Evolutionary conservation across 2,113 vertebrate species (phyloP).

Genomic region (Pycnonotus jocosus): DNA sequence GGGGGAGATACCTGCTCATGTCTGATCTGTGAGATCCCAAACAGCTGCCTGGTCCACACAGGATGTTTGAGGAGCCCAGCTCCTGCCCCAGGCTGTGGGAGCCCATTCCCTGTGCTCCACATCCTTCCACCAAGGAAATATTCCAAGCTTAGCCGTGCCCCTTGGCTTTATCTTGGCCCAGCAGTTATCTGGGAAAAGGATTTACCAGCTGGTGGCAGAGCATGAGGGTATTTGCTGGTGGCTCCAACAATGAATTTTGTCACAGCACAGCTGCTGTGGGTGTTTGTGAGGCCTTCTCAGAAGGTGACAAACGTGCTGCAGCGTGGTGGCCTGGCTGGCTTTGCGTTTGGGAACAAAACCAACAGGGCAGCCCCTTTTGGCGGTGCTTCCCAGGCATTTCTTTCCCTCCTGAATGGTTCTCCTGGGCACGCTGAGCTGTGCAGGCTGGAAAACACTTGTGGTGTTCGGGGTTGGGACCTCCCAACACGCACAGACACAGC

Average conservation of each 20-base stretch:
- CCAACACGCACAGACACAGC: constrained; percentile 26
- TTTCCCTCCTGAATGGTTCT: constrained; percentile 5
- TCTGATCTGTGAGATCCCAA: not conserved
- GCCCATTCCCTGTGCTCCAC: not conserved
- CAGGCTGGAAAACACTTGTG: constrained; percentile 41
- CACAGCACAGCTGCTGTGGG: not conserved
- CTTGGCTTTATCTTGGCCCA: not conserved
- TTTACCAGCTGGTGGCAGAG: not conserved
- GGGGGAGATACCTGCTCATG: not conserved
- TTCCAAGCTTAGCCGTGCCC: not conserved
- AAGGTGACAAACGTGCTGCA: not conserved
- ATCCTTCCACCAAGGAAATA: not conserved
- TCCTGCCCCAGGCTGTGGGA: not conserved
- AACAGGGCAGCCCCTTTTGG: not conserved
- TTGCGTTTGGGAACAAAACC: not conserved
- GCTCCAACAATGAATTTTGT: not conserved
- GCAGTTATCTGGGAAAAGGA: not conserved
- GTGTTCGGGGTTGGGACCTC: constrained; percentile 41
- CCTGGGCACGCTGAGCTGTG: not conserved
- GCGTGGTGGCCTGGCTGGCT: not conserved
- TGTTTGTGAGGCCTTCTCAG: not conserved
- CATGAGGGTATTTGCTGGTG: not conserved
- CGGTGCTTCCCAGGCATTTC: not conserved
- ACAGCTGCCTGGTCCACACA: not conserved
- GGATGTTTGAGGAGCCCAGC: not conserved